phyloP scores from a whole-genome alignment of 1,140 invertebrate species.

The Orchesella cincta region DNA sequence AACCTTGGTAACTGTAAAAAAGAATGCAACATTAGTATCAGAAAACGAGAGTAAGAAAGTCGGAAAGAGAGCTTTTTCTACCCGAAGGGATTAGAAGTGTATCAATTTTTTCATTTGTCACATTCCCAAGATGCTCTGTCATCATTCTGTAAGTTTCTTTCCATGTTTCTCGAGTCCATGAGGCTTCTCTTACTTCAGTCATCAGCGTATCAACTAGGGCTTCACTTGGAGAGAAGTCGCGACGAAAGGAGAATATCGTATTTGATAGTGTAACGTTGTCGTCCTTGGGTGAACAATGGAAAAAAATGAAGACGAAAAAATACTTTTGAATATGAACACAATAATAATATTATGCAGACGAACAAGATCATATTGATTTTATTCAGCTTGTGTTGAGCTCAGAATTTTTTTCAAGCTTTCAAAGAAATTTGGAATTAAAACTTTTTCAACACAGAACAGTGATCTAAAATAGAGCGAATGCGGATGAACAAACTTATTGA shows the following conservation, averaged over 20 bases:
- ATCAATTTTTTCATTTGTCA: conserved; percentile 29
- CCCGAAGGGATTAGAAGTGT: conserved; percentile 16
- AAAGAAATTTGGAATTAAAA: too few relatives aligned
- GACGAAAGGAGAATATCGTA: conserved; percentile 17
- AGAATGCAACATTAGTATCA: neutral
- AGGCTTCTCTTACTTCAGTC: conserved; percentile 13
- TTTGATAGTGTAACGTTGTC: conserved; percentile 10
- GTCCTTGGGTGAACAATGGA: conserved; percentile 24
- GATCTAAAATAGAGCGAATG: too few relatives aligned
- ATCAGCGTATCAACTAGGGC: neutral
- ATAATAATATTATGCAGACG: neutral
- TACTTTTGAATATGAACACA: neutral
- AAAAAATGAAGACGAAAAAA: too few relatives aligned
- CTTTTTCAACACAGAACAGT: too few relatives aligned
- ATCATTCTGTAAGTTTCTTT: neutral
- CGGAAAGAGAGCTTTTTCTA: neutral
- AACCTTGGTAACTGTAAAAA: conserved; percentile 2
- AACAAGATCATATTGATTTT: too few relatives aligned
- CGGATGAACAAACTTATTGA: too few relatives aligned
- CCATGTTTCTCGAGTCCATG: conserved; percentile 11
- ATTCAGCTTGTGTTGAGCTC: too few relatives aligned
- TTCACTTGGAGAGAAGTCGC: conserved; percentile 4
- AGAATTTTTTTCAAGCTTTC: too few relatives aligned
- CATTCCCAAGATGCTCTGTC: neutral
- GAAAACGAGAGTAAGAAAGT: neutral